Conservation (phyloP, 2,888 invertebrate genomes). For the Catocala sponsa region DNA sequence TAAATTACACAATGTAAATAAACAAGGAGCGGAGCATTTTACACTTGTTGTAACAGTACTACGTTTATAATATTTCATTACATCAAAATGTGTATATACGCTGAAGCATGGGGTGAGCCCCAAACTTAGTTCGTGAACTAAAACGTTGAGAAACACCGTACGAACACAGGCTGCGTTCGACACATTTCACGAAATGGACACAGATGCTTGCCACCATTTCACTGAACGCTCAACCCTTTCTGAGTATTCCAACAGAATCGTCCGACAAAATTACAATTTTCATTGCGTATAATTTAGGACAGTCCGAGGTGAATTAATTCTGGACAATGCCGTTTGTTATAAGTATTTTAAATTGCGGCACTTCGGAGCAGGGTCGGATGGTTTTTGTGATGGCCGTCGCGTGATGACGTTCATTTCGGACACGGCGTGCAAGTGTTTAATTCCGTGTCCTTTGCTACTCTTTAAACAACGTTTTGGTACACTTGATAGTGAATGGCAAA, state of each 20-base stretch:
- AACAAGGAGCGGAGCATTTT: too few relatives aligned
- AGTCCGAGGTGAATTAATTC: conserved; percentile 44
- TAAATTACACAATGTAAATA: too few relatives aligned
- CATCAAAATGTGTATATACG: not conserved
- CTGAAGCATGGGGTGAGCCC: too few relatives aligned
- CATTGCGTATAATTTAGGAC: conserved; percentile 45
- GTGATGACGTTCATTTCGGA: conserved; percentile 5
- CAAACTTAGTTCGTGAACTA: not conserved
- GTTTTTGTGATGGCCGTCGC: conserved; percentile 1
- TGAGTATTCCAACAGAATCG: conserved; percentile 41
- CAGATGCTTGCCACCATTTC: conserved; percentile 53
- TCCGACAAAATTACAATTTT: conserved; percentile 48
- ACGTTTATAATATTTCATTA: too few relatives aligned
- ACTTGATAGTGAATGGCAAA: too few relatives aligned
- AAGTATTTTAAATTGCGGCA: conserved; percentile 29
- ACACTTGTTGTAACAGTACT: too few relatives aligned
- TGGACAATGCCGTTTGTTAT: conserved; percentile 28
- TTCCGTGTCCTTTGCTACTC: too few relatives aligned
- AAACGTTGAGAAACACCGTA: conserved; percentile 38
- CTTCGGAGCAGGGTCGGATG: conserved; percentile 18
- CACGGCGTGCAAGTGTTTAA: not conserved
- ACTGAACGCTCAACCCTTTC: conserved; percentile 47
- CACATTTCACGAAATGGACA: conserved; percentile 49
- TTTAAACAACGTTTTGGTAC: too few relatives aligned
- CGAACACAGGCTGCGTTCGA: conserved; percentile 34